A percentile compares a stretch with the other conserved stretches of the same genome.
These are phyloP conservation scores for Columba guinea DNA, from an alignment of 2,797 vertebrate genomes.

Conservation along the genomic window DNA sequence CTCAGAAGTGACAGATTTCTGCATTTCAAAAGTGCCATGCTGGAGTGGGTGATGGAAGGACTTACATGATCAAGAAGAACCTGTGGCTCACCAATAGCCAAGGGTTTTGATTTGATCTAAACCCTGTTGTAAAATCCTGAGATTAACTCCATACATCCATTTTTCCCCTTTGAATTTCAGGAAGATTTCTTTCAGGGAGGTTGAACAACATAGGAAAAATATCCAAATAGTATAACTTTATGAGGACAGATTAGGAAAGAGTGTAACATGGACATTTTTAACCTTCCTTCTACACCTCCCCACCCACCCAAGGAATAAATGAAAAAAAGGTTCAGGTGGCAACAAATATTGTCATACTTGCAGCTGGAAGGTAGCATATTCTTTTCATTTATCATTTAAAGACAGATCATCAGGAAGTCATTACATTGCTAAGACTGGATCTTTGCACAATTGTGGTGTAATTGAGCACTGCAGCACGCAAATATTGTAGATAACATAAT, in stretches of 20 bases:
- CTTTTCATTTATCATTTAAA: slow-evolving; percentile 60
- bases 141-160: slow-evolving; percentile 60
- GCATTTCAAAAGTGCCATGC: slow-evolving; percentile 70
- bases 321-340: neutral
- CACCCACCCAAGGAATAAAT: neutral
- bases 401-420: slow-evolving; percentile 59
- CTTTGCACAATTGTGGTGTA: slow-evolving; percentile 31
- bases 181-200: slow-evolving; percentile 3
- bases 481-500: slow-evolving; percentile 55
- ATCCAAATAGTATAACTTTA: neutral
- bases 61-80: slow-evolving; percentile 68
- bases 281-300: neutral
- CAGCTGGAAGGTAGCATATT: neutral
- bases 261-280: neutral
- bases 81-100: slow-evolving; percentile 51
- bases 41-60: slow-evolving; percentile 64
- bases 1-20: slow-evolving; percentile 76
- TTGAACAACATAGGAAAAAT: slow-evolving; percentile 8
- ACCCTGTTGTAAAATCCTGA: slow-evolving; percentile 37
- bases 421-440: slow-evolving; percentile 35
- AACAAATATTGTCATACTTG: neutral
- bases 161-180: slow-evolving; percentile 22
- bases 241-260: neutral
- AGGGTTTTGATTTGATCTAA: slow-evolving; percentile 64
- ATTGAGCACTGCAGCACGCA: slow-evolving; percentile 31